Evolutionary conservation across 2,888 invertebrate genomes (phyloP).

Genomic region (Drymonia ruficornis): DNA sequence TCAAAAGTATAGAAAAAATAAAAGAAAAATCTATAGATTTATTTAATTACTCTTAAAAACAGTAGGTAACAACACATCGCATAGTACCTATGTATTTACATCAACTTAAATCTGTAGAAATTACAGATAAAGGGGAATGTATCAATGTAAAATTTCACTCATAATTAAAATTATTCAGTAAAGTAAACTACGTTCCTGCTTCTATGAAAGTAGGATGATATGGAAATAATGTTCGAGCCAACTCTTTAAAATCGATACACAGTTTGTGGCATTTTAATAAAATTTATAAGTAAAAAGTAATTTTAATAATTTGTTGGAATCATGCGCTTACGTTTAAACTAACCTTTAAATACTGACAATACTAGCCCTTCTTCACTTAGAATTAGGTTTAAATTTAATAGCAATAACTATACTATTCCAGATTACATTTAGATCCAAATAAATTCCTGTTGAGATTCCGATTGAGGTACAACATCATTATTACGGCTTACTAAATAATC

Average conservation of each 20-base stretch:
- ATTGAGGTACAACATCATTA: constrained; percentile 15
- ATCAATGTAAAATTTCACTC: constrained; percentile 20
- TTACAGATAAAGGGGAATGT: constrained; percentile 32
- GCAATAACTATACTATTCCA: constrained; percentile 11
- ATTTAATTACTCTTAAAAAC: constrained; percentile 68
- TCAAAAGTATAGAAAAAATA: constrained; percentile 1
- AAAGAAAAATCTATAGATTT: constrained; percentile 64
- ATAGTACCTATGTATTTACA: constrained; percentile 68
- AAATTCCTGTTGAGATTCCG: constrained; percentile 17
- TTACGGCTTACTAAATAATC: constrained; percentile 17
- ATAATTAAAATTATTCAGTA: neutral
- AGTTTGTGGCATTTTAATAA: too few species aligned
- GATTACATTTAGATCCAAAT: constrained; percentile 3
- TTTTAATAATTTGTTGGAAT: too few species aligned
- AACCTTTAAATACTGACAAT: neutral
- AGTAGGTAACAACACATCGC: constrained; percentile 56
- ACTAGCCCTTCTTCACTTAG: neutral
- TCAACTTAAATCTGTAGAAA: constrained; percentile 52
- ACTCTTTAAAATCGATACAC: neutral
- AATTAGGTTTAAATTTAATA: neutral
- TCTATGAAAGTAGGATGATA: constrained; percentile 15
- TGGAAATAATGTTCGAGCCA: constrained; percentile 1
- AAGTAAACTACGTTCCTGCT: neutral
- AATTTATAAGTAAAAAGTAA: too few species aligned
- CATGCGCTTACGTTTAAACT: too few species aligned